Conservation (phyloP, 2,888 invertebrate genomes). For the Euzetes globulus region DNA sequence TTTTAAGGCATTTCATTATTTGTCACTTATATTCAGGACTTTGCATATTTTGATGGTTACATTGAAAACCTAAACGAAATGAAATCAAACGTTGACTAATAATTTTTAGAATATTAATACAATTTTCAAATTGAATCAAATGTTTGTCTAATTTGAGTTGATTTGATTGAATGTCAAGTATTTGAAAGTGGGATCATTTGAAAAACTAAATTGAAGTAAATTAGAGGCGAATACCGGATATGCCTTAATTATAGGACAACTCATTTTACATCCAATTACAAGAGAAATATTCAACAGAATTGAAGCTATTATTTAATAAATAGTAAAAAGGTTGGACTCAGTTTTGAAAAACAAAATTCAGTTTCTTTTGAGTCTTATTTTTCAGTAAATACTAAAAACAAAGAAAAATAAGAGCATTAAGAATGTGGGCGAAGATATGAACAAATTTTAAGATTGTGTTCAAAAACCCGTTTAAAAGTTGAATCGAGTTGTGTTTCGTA, state of each 20-base stretch:
- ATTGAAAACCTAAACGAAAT: too few species aligned
- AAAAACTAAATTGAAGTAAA: slow-evolving; percentile 14
- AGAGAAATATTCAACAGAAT: slow-evolving; percentile 1
- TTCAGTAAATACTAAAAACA: neutral
- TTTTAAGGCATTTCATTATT: too few species aligned
- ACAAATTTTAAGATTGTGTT: slow-evolving; percentile 13
- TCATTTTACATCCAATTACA: neutral
- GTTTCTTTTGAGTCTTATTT: neutral
- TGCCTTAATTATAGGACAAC: slow-evolving; percentile 6
- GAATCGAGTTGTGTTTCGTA: neutral
- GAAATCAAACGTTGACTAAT: too few species aligned
- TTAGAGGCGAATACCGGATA: slow-evolving; percentile 8
- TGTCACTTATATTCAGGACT: too few species aligned
- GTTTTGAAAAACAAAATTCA: too few species aligned
- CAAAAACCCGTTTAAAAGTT: slow-evolving; percentile 15
- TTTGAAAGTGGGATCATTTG: neutral
- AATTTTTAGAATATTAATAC: too few species aligned
- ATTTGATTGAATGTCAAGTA: neutral
- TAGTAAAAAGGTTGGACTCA: too few species aligned
- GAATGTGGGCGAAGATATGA: slow-evolving; percentile 1
- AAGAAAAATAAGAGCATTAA: neutral
- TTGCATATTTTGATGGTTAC: too few species aligned
- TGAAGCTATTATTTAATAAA: neutral
- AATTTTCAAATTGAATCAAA: too few species aligned
- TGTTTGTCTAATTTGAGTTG: too few species aligned